Percentiles rank a stretch among this genome's conserved stretches.
Conservation (phyloP, 1,140 invertebrate genomes). For the Epicauta chinensis region DNA sequence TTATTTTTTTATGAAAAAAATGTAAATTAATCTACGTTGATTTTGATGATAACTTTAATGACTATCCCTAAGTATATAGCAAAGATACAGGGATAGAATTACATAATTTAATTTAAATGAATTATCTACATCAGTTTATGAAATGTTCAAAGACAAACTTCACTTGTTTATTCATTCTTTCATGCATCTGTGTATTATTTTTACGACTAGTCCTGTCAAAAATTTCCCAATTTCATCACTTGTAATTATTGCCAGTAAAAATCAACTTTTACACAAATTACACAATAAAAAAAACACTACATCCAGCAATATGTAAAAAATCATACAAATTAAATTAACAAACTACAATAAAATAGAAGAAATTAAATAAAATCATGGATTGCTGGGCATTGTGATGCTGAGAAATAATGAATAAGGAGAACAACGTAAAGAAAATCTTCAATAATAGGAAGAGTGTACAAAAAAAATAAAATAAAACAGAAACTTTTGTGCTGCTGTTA, state of each 20-base stretch:
- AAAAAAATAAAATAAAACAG: too few species aligned
- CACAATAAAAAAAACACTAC: conserved; percentile 17
- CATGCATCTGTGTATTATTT: neutral
- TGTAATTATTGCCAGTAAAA: conserved; percentile 27
- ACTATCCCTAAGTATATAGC: conserved; percentile 24
- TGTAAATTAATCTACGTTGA: conserved; percentile 34
- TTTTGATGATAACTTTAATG: conserved; percentile 18
- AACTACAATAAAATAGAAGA: neutral
- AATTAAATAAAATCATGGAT: neutral
- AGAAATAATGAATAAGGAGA: too few species aligned
- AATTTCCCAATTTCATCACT: conserved; percentile 17
- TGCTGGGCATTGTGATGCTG: too few species aligned
- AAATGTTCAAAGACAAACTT: conserved; percentile 1
- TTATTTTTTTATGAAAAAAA: conserved; percentile 35
- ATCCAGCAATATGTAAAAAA: conserved; percentile 5
- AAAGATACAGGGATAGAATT: conserved; percentile 20
- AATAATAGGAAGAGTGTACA: too few species aligned
- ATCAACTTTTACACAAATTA: conserved; percentile 21
- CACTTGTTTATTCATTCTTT: neutral
- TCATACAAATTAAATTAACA: conserved; percentile 1
- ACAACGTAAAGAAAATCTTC: too few species aligned
- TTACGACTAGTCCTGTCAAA: conserved; percentile 24
- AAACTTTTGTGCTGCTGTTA: too few species aligned
- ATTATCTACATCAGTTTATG: conserved; percentile 27
- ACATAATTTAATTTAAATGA: conserved; percentile 25